Evolutionary conservation across 92 coral and sea anemone species (phyloP), one percentile per base, ranked within the genome.

Genomic region (Parazoanthus darwini): DNA sequence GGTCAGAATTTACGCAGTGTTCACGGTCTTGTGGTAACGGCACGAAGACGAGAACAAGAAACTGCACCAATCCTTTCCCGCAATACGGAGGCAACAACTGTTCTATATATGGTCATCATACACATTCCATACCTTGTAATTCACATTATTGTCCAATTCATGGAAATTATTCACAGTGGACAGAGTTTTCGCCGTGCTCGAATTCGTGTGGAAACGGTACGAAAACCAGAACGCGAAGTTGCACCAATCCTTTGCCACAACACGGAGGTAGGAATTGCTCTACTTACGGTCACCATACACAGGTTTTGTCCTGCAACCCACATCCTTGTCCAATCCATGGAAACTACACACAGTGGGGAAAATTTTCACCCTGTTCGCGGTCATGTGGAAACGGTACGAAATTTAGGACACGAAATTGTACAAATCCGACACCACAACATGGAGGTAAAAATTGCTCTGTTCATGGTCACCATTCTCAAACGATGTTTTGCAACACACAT

Each of bases 291-390:
- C 91, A 91, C 20, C 78, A 65, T 42, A 75, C n/a, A 3, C 95
- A 96, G 50, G 79, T 44, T 6, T 44, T 70, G 8, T 63, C 39
- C 39, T 96, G 98, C 79, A 94, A 96, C 79, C 38, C 89, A 0
- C 85, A 86, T 73, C 89, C 90, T 26, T 95, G 98, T 82, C 96
- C 96, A 11, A 81, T 95, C 42, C 90, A 92, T 79, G 98, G 98
- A 1, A 88, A 90, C 23, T 95, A 86, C 74, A 86, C 94, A 9
- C 65, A 82, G 0, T 95, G 98, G 98, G 74, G 94, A 43, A 76
- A 80, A 9, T 95, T 93, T 72, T 91, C 91, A 29, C 38, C 43
- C 4, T 95, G 98, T 63, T 85, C 93, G 39, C 86, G 79, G 90
- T 73, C 92, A 48, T 95, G 98, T 37, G 93, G 93, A 63, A 91